phyloP scores from a whole-genome alignment of 1,140 invertebrate species.

The Orchesella cincta region DNA sequence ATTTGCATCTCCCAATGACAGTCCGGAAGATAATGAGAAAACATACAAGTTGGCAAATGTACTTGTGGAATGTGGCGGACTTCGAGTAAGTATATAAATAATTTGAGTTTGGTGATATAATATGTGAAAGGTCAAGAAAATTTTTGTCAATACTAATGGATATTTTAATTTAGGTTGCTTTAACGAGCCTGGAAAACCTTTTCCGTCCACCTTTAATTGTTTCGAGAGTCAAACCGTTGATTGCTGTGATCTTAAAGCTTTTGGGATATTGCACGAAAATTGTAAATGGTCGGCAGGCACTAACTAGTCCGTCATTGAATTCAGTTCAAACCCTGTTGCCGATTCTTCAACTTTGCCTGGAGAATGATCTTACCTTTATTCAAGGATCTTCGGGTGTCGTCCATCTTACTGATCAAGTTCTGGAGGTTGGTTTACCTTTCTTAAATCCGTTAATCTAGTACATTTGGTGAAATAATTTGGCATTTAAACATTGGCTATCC shows the following conservation, averaged over 20 bases:
- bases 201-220: conserved; percentile 65
- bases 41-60: conserved; percentile 78
- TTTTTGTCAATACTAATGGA: conserved; percentile 23
- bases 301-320: conserved; percentile 58
- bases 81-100: conserved; percentile 65
- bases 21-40: conserved; percentile 91
- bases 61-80: conserved; percentile 81
- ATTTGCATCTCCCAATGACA: conserved; percentile 82
- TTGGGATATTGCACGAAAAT: conserved; percentile 80
- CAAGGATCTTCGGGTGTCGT: conserved; percentile 47
- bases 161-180: conserved; percentile 62
- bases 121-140: not conserved
- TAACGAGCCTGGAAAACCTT: conserved; percentile 64
- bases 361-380: conserved; percentile 48
- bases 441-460: not conserved
- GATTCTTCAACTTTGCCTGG: conserved; percentile 56
- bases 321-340: conserved; percentile 58
- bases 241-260: conserved; percentile 81
- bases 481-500: no score
- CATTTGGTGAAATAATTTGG: no score
- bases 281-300: conserved; percentile 58
- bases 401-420: conserved; percentile 74
- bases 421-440: conserved; percentile 62
- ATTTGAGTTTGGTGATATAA: no score
- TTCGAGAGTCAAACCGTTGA: conserved; percentile 74